Percentiles rank a stretch among this genome's conserved stretches.
Conservation (phyloP, 2,888 invertebrate species). For the Phengaris alcon region DNA sequence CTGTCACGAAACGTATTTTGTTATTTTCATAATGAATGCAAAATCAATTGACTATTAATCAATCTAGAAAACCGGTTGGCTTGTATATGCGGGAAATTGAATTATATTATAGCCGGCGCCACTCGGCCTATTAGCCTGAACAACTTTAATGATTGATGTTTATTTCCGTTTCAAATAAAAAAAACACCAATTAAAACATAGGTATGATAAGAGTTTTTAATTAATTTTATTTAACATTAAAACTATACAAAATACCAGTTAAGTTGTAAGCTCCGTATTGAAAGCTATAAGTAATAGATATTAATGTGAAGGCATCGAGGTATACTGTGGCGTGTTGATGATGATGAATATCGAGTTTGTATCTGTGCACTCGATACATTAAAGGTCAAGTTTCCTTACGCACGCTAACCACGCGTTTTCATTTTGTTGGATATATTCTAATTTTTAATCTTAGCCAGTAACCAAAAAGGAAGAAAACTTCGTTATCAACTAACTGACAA, state of each 20-base stretch:
- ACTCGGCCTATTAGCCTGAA: conserved; percentile 23
- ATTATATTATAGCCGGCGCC: conserved; percentile 25
- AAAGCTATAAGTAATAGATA: not conserved
- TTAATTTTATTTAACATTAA: not conserved
- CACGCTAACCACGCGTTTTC: not conserved
- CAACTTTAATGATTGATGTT: conserved; percentile 14
- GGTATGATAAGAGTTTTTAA: not conserved
- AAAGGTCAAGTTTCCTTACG: conserved; percentile 15
- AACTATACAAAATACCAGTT: not conserved
- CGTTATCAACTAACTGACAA: too few relatives aligned
- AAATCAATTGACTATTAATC: conserved; percentile 16
- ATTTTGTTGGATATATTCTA: not conserved
- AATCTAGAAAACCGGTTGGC: conserved; percentile 10
- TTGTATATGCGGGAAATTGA: conserved; percentile 18
- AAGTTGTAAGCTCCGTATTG: not conserved
- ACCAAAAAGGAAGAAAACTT: too few relatives aligned
- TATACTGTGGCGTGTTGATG: not conserved
- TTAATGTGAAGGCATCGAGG: not conserved
- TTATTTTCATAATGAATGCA: conserved; percentile 14
- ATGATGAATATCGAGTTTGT: not conserved
- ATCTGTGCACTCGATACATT: conserved; percentile 4
- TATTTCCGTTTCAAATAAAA: conserved; percentile 22
- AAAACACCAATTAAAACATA: conserved; percentile 18
- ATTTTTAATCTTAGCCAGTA: too few relatives aligned
- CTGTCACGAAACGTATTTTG: conserved; percentile 1